These are phyloP conservation scores for Rhegmatorhina hoffmannsi DNA, from an alignment of 2,113 vertebrate genomes.

Conservation along the genomic window DNA sequence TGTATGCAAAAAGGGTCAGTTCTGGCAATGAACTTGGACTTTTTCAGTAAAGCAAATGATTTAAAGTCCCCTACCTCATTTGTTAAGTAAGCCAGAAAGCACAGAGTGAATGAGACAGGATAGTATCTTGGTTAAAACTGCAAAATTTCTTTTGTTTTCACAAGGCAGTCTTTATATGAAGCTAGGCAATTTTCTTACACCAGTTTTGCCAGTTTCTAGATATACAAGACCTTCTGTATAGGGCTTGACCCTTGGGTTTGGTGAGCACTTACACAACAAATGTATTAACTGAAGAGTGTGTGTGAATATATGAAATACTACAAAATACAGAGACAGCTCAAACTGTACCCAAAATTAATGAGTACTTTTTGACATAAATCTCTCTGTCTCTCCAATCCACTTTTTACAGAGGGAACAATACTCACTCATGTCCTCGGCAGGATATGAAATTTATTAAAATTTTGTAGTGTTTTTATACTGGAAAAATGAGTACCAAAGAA, in stretches of 20 bases:
- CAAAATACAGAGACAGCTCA: background rate
- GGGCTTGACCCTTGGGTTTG: background rate
- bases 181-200: background rate
- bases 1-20: background rate
- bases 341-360: background rate
- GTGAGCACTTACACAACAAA: background rate
- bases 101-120: background rate
- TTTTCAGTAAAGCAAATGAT: background rate
- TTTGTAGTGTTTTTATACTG: background rate
- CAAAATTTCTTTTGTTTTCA: background rate
- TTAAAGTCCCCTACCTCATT: background rate
- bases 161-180: background rate
- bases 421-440: background rate
- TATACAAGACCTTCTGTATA: background rate
- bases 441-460: slow-evolving; percentile 45
- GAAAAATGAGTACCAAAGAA: background rate
- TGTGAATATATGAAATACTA: background rate
- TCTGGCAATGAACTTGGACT: background rate
- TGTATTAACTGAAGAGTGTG: background rate
- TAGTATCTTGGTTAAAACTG: background rate
- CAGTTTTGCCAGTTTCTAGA: background rate
- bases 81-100: background rate
- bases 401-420: slow-evolving; percentile 6
- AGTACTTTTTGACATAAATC: slow-evolving; percentile 11
- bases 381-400: background rate